phyloP scores from a whole-genome alignment of 2,113 vertebrate genomes.

The Pyxicephalus adspersus region DNA sequence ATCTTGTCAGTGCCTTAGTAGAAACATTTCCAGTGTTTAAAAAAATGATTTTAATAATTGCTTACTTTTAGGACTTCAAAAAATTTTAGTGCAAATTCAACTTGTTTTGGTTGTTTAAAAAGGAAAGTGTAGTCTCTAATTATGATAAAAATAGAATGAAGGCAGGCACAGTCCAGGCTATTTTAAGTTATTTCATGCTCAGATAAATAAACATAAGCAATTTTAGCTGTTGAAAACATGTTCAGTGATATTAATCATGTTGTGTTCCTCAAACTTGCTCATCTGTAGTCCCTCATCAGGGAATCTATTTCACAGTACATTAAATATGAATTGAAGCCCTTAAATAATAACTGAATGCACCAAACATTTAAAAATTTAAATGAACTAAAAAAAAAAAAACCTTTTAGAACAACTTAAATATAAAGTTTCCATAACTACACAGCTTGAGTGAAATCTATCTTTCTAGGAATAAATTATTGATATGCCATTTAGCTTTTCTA shows the following conservation, averaged over 20 bases:
- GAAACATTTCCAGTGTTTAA: no score
- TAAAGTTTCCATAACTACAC: slow-evolving; percentile 26
- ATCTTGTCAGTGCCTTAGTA: no score
- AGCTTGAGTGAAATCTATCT: neutral
- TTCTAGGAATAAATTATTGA: neutral
- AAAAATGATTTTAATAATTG: no score
- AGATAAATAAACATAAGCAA: slow-evolving; percentile 50
- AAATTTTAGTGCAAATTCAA: neutral
- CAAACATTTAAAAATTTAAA: slow-evolving; percentile 36
- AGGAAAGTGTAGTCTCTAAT: slow-evolving; percentile 3
- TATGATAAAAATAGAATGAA: slow-evolving; percentile 25
- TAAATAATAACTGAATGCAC: slow-evolving; percentile 46
- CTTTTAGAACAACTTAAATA: slow-evolving; percentile 15
- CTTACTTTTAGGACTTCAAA: no score
- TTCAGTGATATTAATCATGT: slow-evolving; percentile 48
- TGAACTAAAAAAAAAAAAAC: neutral
- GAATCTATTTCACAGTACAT: slow-evolving; percentile 54
- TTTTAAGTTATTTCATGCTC: slow-evolving; percentile 50
- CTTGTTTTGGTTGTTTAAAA: neutral
- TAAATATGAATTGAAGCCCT: slow-evolving; percentile 53
- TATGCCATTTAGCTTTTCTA: neutral
- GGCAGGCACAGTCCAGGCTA: slow-evolving; percentile 18
- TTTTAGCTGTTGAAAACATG: slow-evolving; percentile 48
- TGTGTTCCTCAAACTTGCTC: slow-evolving; percentile 52
- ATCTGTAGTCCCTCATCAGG: slow-evolving; percentile 47